Base-by-base conservation (phyloP, 2,113 vertebrate genomes). In the Grammomys surdaster region DNA sequence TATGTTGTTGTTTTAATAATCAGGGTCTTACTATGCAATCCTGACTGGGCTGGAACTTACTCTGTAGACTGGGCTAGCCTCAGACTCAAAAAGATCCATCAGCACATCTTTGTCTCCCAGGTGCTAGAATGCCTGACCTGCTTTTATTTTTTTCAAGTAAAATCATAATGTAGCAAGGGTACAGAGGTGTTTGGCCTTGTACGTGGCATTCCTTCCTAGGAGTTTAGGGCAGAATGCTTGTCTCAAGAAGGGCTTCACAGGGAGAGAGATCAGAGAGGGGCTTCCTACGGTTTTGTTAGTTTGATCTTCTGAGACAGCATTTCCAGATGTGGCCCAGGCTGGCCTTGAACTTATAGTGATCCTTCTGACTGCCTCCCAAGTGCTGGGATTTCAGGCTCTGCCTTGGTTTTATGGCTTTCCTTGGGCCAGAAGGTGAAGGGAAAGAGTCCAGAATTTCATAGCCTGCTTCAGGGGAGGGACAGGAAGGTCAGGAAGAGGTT, bases 81-180 rank as follows among this genome's bases (percentile, higher is more conserved):
- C 22, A 40, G 22, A 82, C 80, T 82, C 54, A 58, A 7, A 40
- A 43, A 60, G 80, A 60, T 14, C 6, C n/a, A 81, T 12, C 19
- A 56, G 56, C 6, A 56, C 1, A 1, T 8, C 56, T 48, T 28
- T 60, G 36, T 82, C 36, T 82, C 51, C 36, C 80, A 40, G 54
- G 36, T 80, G 31, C 78, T 58, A 36, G 78, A 58, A 81, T n/a
- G 51, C 51, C 78, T 80, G 78, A 19, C 19, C 78, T n/a, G 33
- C 33, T 56, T 98, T 73, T 60, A 11, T 75, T 67, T 75, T 20
- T 63, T 76, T 2, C 12, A 93, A 97, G 89, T 58, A 86, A 95
- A 92, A 92, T 48, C 36, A 46, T 51, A 51, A 67, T 77, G 33
- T 54, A 9, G 46, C 26, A 16, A 28, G 85, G 33, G 40, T 51